A percentile compares a stretch with the other conserved stretches of the same genome.
phyloP scores from a whole-genome alignment of 2,113 vertebrate genomes.

The Periophthalmus modestus region DNA sequence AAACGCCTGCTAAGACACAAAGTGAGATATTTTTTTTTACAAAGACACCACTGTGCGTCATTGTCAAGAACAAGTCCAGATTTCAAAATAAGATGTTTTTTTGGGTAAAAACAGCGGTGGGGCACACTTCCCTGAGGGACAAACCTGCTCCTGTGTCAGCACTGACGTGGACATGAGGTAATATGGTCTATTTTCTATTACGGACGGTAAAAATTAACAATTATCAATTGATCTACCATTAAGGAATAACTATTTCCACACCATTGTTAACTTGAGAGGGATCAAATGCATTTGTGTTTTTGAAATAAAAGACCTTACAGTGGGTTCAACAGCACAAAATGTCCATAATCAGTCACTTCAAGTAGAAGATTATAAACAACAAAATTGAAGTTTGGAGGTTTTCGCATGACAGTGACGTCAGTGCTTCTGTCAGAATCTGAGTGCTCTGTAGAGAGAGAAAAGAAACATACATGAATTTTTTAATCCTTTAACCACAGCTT shows the following conservation, averaged over 20 bases:
- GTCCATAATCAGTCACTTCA: conserved; percentile 56
- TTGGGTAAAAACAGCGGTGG: conserved; percentile 22
- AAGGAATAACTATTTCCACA: not conserved
- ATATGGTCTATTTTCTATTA: conserved; percentile 41
- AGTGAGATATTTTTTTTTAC: conserved; percentile 56
- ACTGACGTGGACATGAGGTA: conserved; percentile 70
- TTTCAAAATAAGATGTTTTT: conserved; percentile 25
- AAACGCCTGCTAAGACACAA: conserved; percentile 62
- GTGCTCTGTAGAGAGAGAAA: conserved; percentile 46
- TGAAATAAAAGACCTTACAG: conserved; percentile 47
- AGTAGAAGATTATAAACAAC: conserved; percentile 67
- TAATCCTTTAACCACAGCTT: no score
- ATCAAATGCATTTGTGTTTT: conserved; percentile 19
- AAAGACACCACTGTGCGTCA: conserved; percentile 52
- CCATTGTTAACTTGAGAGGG: conserved; percentile 20
- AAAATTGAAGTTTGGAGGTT: conserved; percentile 51
- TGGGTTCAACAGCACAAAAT: conserved; percentile 53
- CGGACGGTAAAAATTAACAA: not conserved
- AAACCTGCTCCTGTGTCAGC: conserved; percentile 68
- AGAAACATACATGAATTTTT: not conserved
- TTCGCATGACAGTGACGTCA: conserved; percentile 52
- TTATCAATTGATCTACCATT: not conserved
- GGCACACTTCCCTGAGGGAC: conserved; percentile 74
- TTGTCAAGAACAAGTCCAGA: conserved; percentile 44
- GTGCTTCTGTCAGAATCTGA: conserved; percentile 42